Conservation (phyloP, 2,888 invertebrate genomes). For the Calameuta pallipes region DNA sequence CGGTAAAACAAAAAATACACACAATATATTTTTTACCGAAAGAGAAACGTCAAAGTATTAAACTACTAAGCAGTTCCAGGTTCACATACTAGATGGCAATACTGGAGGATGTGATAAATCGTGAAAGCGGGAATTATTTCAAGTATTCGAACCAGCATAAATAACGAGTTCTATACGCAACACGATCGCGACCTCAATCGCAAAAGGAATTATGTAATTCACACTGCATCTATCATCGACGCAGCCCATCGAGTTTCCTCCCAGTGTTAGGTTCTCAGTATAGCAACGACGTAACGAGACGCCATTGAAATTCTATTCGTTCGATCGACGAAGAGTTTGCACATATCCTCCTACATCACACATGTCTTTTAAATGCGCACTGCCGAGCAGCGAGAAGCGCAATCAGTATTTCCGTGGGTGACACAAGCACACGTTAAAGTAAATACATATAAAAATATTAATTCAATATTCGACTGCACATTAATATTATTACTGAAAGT, state of each 20-base stretch:
- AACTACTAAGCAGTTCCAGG: background rate
- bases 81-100: background rate
- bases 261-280: background rate
- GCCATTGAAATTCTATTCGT: background rate
- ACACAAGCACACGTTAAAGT: background rate
- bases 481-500: background rate
- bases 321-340: background rate
- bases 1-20: background rate
- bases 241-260: background rate
- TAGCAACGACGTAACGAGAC: background rate
- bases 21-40: background rate
- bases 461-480: background rate
- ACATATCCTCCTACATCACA: background rate
- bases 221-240: constrained; percentile 4
- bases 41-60: background rate
- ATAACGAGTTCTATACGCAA: constrained; percentile 27
- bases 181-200: constrained; percentile 43
- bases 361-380: background rate
- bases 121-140: constrained; percentile 1
- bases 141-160: background rate
- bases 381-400: background rate
- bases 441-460: background rate
- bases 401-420: background rate
- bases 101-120: background rate
- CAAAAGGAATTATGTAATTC: constrained; percentile 46